Conservation (phyloP, 2,113 vertebrate species). For the Siniperca knerii region DNA sequence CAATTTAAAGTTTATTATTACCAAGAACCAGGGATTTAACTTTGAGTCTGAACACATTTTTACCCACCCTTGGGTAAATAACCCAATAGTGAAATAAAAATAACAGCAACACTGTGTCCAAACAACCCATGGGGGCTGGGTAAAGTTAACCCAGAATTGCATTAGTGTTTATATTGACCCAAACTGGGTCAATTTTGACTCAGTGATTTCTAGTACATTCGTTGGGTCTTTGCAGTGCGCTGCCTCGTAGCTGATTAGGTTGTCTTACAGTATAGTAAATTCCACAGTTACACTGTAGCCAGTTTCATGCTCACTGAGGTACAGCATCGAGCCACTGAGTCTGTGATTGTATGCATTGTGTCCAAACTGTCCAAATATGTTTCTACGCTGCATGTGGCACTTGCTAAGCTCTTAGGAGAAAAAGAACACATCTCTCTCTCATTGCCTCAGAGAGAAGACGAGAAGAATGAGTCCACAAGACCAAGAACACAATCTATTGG, state of each 20-base stretch:
- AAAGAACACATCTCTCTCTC: slow-evolving; percentile 27
- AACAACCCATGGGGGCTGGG: neutral
- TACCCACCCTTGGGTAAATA: neutral
- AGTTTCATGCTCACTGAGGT: slow-evolving; percentile 22
- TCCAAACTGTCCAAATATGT: slow-evolving; percentile 34
- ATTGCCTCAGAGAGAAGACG: slow-evolving; percentile 1
- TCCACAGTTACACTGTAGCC: slow-evolving; percentile 7
- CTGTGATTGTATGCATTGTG: slow-evolving; percentile 10
- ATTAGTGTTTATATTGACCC: neutral
- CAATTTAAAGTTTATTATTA: no score
- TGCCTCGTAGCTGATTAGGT: neutral
- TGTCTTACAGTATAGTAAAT: neutral
- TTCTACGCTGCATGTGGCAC: slow-evolving; percentile 2
- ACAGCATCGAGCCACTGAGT: slow-evolving; percentile 9
- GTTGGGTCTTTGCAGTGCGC: neutral
- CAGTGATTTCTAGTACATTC: neutral
- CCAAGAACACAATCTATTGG: slow-evolving; percentile 34
- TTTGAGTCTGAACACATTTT: no score
- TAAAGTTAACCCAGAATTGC: neutral
- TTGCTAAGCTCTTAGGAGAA: slow-evolving; percentile 15
- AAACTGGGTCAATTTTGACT: neutral
- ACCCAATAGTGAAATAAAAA: neutral
- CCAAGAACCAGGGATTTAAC: no score
- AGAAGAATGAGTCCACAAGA: slow-evolving; percentile 60
- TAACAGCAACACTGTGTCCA: neutral